Percentiles rank a stretch among this genome's conserved stretches.
phyloP scores from a whole-genome alignment of 2,113 vertebrate genomes.

The Amblyornis subalaris region DNA sequence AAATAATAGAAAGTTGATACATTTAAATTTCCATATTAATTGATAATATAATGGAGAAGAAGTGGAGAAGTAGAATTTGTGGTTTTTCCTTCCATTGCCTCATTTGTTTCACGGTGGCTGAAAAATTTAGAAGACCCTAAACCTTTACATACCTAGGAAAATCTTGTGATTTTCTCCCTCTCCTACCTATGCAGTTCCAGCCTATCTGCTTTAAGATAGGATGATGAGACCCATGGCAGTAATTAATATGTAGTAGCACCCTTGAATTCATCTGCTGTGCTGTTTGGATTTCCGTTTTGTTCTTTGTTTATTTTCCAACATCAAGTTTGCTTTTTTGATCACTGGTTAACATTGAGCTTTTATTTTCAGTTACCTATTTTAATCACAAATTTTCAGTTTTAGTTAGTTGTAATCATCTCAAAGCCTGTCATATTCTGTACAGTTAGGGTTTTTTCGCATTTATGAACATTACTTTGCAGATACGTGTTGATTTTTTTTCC shows the following conservation, averaged over 20 bases:
- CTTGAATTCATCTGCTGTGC: not conserved
- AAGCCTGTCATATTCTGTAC: not conserved
- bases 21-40: not conserved
- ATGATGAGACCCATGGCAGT: not conserved
- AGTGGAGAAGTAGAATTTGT: not conserved
- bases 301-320: not conserved
- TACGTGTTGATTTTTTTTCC: not conserved
- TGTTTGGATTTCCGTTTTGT: not conserved
- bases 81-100: not conserved
- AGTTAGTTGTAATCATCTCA: not conserved
- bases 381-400: not conserved
- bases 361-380: not conserved
- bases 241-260: not conserved
- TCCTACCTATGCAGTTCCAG: not conserved
- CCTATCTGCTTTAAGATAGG: not conserved
- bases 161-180: not conserved
- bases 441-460: not conserved
- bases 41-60: not conserved
- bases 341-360: not conserved
- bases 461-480: not conserved
- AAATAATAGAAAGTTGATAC: not conserved
- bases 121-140: not conserved
- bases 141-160: accelerated
- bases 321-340: not conserved
- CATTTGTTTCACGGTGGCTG: not conserved